Evolutionary conservation across 1,140 invertebrate species (phyloP).

Genomic region (Drosophila ohnishii): DNA sequence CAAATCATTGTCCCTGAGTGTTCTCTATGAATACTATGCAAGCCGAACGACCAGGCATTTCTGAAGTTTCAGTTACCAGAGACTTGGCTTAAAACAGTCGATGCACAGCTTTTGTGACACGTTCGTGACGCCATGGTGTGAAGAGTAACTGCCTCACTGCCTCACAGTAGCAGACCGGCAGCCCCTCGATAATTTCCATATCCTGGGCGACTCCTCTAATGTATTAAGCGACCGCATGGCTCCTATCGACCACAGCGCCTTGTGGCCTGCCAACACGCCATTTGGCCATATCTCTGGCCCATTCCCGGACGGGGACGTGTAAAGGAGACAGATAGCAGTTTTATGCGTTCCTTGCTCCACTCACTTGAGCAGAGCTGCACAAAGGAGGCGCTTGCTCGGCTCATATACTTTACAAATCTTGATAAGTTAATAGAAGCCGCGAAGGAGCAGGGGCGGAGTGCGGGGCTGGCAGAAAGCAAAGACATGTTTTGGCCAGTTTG

Average conservation of each 20-base stretch:
- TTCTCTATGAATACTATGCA: too few species aligned
- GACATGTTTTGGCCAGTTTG: constrained; percentile 76
- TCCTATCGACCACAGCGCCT: constrained; percentile 20
- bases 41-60: not conserved
- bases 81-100: constrained; percentile 11
- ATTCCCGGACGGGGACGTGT: constrained; percentile 52
- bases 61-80: constrained; percentile 32
- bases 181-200: constrained; percentile 44
- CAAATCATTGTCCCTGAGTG: not conserved
- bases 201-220: constrained; percentile 41
- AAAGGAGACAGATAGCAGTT: constrained; percentile 75
- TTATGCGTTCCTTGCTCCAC: constrained; percentile 59
- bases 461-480: constrained; percentile 58
- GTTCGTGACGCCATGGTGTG: not conserved
- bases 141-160: not conserved
- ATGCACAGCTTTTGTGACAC: constrained; percentile 29
- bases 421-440: constrained; percentile 72
- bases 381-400: constrained; percentile 69
- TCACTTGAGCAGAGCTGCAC: constrained; percentile 43
- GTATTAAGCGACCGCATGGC: constrained; percentile 38
- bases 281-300: constrained; percentile 54
- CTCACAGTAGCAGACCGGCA: not conserved
- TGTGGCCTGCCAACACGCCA: constrained; percentile 74
- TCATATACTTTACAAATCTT: constrained; percentile 82
- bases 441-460: constrained; percentile 16